Evolutionary conservation across 2,113 vertebrate species (phyloP).

Genomic region (Oreochromis tanganicae): DNA sequence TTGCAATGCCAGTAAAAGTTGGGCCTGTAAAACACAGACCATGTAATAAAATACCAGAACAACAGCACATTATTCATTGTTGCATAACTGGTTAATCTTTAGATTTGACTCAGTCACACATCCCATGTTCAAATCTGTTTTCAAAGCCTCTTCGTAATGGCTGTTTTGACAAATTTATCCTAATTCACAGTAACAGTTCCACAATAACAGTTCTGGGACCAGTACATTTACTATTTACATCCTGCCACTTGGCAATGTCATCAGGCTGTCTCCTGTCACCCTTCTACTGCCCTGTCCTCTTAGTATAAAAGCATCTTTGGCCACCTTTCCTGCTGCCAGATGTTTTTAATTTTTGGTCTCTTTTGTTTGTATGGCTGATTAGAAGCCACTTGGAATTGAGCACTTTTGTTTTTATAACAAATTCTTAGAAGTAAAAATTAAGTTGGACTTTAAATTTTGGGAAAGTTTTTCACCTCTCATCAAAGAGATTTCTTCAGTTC

Average conservation of each 20-base stretch:
- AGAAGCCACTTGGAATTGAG: neutral
- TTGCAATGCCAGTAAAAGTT: neutral
- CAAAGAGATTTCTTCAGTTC: neutral
- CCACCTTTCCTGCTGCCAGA: neutral
- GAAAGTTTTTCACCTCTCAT: neutral
- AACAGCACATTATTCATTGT: neutral
- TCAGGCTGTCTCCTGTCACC: neutral
- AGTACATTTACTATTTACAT: neutral
- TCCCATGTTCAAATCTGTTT: neutral
- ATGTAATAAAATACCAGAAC: neutral
- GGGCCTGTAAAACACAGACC: neutral
- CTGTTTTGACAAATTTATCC: neutral
- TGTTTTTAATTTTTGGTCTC: neutral
- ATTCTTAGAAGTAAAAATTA: neutral
- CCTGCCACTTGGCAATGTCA: neutral
- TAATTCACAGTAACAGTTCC: neutral
- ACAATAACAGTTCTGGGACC: neutral
- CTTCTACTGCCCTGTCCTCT: neutral
- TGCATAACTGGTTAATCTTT: neutral
- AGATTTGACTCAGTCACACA: neutral
- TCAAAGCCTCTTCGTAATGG: neutral
- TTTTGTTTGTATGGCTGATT: neutral
- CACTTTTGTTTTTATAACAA: neutral
- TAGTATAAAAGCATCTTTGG: neutral
- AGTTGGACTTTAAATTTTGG: neutral